Evolutionary conservation across 2,888 invertebrate species (phyloP).

Genomic region (Cyclophora albipunctata): DNA sequence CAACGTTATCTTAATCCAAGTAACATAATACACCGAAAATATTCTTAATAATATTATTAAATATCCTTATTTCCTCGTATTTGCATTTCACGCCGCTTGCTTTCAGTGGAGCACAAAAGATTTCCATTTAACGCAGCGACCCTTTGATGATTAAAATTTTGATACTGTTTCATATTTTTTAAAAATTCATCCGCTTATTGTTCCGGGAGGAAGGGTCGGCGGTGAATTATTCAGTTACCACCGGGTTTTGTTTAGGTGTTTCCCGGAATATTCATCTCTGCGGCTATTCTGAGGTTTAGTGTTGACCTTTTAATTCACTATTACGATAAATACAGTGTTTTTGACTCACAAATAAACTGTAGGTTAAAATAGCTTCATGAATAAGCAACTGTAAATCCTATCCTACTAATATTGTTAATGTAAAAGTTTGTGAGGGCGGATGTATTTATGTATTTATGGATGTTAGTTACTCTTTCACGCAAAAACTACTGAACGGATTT

Average conservation of each 20-base stretch:
- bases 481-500: too few species aligned
- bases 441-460: too few species aligned
- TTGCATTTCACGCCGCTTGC: too few species aligned
- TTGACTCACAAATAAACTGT: neutral
- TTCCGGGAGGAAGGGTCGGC: slow-evolving; percentile 41
- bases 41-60: too few species aligned
- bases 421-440: too few species aligned
- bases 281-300: slow-evolving; percentile 24
- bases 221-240: slow-evolving; percentile 49
- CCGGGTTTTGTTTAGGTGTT: slow-evolving; percentile 56
- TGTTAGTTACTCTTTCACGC: too few species aligned
- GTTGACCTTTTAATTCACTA: neutral
- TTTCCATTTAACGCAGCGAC: slow-evolving; percentile 27
- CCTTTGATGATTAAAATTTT: slow-evolving; percentile 52
- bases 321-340: neutral
- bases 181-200: slow-evolving; percentile 46
- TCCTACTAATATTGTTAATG: too few species aligned
- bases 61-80: too few species aligned
- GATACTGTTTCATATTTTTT: slow-evolving; percentile 14
- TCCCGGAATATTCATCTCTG: slow-evolving; percentile 49
- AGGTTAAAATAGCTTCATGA: neutral
- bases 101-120: slow-evolving; percentile 23
- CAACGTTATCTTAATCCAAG: too few species aligned
- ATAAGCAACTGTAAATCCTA: too few species aligned
- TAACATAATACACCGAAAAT: too few species aligned